A percentile compares a stretch with the other conserved stretches of the same genome.
Conservation (phyloP, 2,888 invertebrate species). For the Thymelicus acteon region DNA sequence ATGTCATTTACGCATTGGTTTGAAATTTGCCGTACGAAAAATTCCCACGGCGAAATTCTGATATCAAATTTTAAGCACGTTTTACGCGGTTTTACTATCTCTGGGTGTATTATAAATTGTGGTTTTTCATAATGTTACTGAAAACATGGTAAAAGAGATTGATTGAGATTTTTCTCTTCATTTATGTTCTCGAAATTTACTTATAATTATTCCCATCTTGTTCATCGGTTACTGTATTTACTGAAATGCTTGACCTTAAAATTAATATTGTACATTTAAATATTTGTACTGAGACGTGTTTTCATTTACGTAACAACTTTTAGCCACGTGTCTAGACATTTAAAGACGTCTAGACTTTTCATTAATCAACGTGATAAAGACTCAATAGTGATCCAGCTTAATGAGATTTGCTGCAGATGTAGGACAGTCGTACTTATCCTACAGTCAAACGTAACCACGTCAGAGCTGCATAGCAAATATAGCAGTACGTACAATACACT, state of each 20-base stretch:
- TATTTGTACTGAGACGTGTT: too few species aligned
- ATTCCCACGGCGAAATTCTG: background rate
- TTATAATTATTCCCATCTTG: too few species aligned
- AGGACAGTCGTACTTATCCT: background rate
- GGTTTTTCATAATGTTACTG: too few species aligned
- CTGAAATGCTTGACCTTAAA: too few species aligned
- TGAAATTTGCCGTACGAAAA: background rate
- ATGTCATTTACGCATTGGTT: conserved; percentile 4
- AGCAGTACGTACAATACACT: too few species aligned
- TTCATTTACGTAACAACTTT: background rate
- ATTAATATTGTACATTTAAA: too few species aligned
- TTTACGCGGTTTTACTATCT: background rate
- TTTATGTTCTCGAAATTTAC: too few species aligned
- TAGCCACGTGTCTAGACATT: conserved; percentile 3
- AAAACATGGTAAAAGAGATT: too few species aligned
- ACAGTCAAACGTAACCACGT: background rate
- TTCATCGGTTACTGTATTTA: too few species aligned
- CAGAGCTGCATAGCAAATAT: background rate
- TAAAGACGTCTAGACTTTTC: conserved; percentile 8
- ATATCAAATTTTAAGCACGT: background rate
- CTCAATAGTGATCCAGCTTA: background rate
- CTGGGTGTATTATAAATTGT: too few species aligned
- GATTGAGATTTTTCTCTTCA: too few species aligned
- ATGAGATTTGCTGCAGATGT: background rate
- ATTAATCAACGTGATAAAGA: conserved; percentile 1